A percentile compares a stretch with the other conserved stretches of the same genome.
These are phyloP conservation scores for Hydrolagus affinis DNA, from an alignment of 2,113 vertebrate genomes.

Conservation along the genomic window DNA sequence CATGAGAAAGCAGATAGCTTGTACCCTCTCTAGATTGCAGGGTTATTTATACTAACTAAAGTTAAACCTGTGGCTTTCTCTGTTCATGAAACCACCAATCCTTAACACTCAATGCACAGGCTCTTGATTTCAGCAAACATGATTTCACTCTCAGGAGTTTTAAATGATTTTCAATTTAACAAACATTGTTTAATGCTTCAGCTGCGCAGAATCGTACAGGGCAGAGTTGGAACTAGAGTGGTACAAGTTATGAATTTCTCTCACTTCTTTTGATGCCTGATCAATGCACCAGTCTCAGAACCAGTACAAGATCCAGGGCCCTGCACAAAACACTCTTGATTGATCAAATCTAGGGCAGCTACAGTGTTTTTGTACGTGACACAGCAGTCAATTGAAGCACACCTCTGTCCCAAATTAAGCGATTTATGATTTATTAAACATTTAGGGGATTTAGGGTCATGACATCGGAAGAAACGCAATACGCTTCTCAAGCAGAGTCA, in stretches of 20 bases:
- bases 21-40: background rate
- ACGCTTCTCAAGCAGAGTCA: too few species aligned
- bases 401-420: too few species aligned
- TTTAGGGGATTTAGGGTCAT: too few species aligned
- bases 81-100: constrained; percentile 12
- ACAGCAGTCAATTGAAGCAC: too few species aligned
- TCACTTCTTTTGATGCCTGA: background rate
- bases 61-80: background rate
- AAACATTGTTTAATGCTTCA: background rate
- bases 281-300: background rate
- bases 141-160: constrained; percentile 6
- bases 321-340: too few species aligned
- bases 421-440: too few species aligned
- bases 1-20: background rate
- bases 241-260: background rate
- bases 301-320: too few species aligned
- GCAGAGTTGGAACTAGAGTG: background rate
- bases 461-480: too few species aligned
- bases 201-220: background rate
- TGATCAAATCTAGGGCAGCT: too few species aligned
- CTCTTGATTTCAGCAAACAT: background rate
- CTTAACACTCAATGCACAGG: background rate
- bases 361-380: too few species aligned
- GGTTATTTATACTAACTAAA: background rate
- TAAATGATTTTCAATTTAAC: constrained; percentile 9